A percentile compares a stretch with the other conserved stretches of the same genome.
Conservation (phyloP, 2,797 vertebrate genomes). For the Pachyuromys duprasi region DNA sequence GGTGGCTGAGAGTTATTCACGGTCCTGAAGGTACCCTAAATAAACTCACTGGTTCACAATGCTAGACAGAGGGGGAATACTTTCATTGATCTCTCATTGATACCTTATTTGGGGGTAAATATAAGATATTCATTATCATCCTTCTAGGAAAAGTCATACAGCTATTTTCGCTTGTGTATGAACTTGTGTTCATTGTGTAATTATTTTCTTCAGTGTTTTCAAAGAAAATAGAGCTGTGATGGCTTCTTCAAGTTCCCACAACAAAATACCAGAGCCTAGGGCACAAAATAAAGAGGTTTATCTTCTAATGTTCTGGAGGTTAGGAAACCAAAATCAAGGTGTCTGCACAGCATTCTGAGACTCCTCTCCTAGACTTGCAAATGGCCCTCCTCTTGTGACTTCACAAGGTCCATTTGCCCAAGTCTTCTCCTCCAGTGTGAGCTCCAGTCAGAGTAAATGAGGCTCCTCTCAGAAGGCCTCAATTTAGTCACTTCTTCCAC, state of each 20-base stretch:
- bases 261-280: not conserved
- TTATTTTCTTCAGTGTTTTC: not conserved
- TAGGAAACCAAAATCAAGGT: not conserved
- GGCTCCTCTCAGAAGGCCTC: not conserved
- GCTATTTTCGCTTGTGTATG: not conserved
- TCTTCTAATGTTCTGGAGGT: not conserved
- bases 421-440: not conserved
- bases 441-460: not conserved
- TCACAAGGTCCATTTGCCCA: accelerated
- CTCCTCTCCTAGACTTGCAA: not conserved
- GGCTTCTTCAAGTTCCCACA: not conserved
- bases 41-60: not conserved
- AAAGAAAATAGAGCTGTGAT: not conserved
- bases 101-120: not conserved
- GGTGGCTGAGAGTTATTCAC: not conserved
- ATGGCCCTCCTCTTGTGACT: not conserved
- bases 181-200: not conserved
- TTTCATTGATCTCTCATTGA: not conserved
- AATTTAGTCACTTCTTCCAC: not conserved
- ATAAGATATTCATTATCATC: no score
- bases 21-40: no score
- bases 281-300: not conserved
- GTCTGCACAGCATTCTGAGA: not conserved
- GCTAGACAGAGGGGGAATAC: no score
- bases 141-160: not conserved